Evolutionary conservation across 2,888 invertebrate species (phyloP).

Genomic region (Cotesia congregata): DNA sequence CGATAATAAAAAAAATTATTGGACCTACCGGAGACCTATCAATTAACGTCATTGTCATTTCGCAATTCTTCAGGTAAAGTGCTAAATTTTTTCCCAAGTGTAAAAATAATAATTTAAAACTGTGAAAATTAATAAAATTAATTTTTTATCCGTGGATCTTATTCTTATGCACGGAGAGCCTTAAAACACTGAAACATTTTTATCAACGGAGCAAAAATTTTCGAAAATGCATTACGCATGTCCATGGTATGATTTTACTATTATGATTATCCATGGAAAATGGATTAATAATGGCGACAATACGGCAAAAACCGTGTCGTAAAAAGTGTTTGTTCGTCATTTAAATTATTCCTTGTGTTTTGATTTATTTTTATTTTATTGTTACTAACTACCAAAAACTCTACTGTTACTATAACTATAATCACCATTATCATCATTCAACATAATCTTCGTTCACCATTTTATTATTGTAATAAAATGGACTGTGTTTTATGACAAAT

Average conservation of each 20-base stretch:
- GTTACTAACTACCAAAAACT: not conserved
- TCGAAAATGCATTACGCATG: too few relatives aligned
- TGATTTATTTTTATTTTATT: slow-evolving; percentile 20
- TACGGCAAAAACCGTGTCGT: slow-evolving; percentile 50
- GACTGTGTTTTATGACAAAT: slow-evolving; percentile 61
- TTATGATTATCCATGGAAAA: slow-evolving; percentile 11
- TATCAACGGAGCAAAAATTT: not conserved
- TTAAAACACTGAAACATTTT: too few relatives aligned
- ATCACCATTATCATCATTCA: not conserved
- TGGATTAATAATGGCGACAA: slow-evolving; percentile 60
- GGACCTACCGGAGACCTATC: too few relatives aligned
- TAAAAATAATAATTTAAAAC: too few relatives aligned
- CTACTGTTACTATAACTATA: not conserved
- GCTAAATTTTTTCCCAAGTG: too few relatives aligned
- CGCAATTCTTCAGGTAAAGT: too few relatives aligned
- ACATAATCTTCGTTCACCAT: not conserved
- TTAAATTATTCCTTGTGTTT: slow-evolving; percentile 4
- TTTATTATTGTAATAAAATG: slow-evolving; percentile 50
- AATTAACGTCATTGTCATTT: too few relatives aligned
- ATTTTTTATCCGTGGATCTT: too few relatives aligned
- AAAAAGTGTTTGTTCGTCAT: slow-evolving; percentile 49
- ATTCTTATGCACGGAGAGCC: too few relatives aligned
- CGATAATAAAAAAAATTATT: too few relatives aligned
- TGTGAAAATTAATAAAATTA: too few relatives aligned
- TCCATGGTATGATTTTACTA: too few relatives aligned